Evolutionary conservation across 2,797 vertebrate species (phyloP).

Genomic region (Cryptoblepharus egeriae): DNA sequence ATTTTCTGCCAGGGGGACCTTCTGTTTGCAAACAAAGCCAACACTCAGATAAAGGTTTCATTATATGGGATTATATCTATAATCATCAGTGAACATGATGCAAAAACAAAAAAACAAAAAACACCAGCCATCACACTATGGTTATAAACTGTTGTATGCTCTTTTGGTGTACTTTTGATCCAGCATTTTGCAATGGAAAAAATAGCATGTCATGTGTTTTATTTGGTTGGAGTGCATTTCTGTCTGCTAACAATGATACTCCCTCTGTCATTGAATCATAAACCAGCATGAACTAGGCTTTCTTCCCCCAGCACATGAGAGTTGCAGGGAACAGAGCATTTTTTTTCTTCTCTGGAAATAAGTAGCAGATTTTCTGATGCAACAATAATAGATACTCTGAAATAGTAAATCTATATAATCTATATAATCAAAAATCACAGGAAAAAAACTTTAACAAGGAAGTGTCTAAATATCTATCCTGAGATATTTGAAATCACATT

Average conservation of each 20-base stretch:
- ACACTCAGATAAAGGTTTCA: slow-evolving; percentile 42
- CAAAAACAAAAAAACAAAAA: neutral
- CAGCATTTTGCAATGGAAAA: neutral
- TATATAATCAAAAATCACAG: neutral
- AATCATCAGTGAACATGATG: neutral
- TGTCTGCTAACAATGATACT: neutral
- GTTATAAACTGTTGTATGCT: slow-evolving; percentile 8
- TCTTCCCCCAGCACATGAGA: neutral
- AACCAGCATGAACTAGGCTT: neutral
- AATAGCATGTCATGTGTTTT: neutral
- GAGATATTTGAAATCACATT: neutral
- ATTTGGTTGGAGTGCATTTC: neutral
- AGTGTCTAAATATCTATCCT: neutral
- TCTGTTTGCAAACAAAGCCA: slow-evolving; percentile 50
- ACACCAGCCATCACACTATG: neutral
- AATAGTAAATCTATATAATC: neutral
- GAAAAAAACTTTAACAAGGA: neutral
- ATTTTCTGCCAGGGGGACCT: slow-evolving; percentile 51
- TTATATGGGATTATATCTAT: neutral
- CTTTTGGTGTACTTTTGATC: neutral
- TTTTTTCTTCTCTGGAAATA: neutral
- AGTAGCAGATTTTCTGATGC: neutral
- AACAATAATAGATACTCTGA: neutral
- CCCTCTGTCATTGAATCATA: neutral
- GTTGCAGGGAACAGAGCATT: neutral